Evolutionary conservation across 1,140 invertebrate genomes (phyloP), one percentile per base, ranked within the genome.

Genomic region (Phthorimaea operculella): DNA sequence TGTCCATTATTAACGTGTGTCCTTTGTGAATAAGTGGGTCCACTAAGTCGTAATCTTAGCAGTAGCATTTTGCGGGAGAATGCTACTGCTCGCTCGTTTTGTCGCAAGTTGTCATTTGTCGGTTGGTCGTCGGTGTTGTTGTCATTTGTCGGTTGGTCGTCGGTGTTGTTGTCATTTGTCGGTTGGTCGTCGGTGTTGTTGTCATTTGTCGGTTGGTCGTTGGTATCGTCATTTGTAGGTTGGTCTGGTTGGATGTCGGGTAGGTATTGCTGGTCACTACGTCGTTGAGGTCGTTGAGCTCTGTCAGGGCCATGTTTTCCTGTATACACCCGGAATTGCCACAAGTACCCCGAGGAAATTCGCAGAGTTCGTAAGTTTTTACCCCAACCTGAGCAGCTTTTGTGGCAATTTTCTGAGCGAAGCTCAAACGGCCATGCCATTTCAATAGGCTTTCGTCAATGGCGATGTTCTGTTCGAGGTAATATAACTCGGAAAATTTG

Each of bases 1-100:
- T 63, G 33, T 59, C 67, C 67, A 70, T 70, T 47, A 68, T 57
- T 56, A 68, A 36, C 9, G 63, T 63, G 18, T 68, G 60, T n/a
- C 66, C 66, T 10, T 44, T 51, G 21, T 68, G 12, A 49, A 65
- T 52, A 10, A 68, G 53, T 0, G 61, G 66, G 45, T 63, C 21
- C 21, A 28, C 21, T 28, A 28, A 28, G 21, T 28, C 21, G 21
- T 39, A 36, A 64, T 62, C 42, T 51, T 52, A 0, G 58, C 36
- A 28, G 58, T 64, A 7, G 62, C 61, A 9, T 54, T 57, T 15
- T 6, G 58, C 12, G 56, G 56, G 12, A 18, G 57, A 28, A 28
- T 28, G 21, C 21, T 28, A 28, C 21, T 28, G 21, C 47, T 28
- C 21, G 21, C 21, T 28, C 2, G 21, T 28, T 42, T 42, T 15